Percentiles rank a stretch among this genome's conserved stretches.
phyloP scores from a whole-genome alignment of 53 echinoderm and acorn worm genomes.

The Luidia sarsii region DNA sequence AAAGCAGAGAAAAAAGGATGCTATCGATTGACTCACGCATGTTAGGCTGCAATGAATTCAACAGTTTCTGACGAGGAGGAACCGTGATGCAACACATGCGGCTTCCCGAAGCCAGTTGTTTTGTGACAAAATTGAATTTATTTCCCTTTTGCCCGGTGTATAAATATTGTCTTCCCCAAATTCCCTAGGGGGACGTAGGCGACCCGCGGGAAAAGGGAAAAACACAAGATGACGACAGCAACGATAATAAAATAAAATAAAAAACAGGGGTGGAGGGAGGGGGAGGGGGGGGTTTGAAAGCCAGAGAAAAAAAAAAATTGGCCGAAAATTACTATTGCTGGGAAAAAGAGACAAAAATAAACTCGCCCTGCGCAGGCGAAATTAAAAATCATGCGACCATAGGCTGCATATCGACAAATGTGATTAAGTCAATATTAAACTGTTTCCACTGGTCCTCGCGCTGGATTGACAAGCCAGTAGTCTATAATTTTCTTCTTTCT shows the following conservation, averaged over 20 bases:
- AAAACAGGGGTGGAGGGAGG: not conserved
- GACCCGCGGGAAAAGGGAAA: conserved; percentile 20
- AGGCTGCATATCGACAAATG: conserved; percentile 41
- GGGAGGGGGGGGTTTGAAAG: not conserved
- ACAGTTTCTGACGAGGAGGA: conserved; percentile 10
- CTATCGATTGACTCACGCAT: too few relatives aligned
- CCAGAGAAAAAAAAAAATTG: conserved; percentile 1
- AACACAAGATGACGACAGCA: conserved; percentile 7
- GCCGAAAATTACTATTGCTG: conserved; percentile 44
- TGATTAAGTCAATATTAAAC: conserved; percentile 58
- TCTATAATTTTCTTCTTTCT: conserved; percentile 53
- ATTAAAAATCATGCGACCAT: conserved; percentile 55
- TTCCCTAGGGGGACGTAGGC: conserved; percentile 13
- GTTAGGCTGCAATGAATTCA: conserved; percentile 15
- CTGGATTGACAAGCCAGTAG: conserved; percentile 49
- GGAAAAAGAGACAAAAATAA: conserved; percentile 49
- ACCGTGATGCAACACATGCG: conserved; percentile 41
- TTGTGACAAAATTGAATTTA: conserved; percentile 56
- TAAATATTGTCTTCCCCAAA: conserved; percentile 49
- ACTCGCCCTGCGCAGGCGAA: conserved; percentile 33
- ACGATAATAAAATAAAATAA: too few relatives aligned
- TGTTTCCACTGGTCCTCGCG: conserved; percentile 46
- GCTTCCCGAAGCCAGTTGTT: conserved; percentile 32
- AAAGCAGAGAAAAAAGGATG: not conserved
- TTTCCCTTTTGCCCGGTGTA: conserved; percentile 56